Percentiles rank a stretch among this genome's conserved stretches.
Conservation (phyloP, 1,140 invertebrate species). For the Probaryconus sp. region DNA sequence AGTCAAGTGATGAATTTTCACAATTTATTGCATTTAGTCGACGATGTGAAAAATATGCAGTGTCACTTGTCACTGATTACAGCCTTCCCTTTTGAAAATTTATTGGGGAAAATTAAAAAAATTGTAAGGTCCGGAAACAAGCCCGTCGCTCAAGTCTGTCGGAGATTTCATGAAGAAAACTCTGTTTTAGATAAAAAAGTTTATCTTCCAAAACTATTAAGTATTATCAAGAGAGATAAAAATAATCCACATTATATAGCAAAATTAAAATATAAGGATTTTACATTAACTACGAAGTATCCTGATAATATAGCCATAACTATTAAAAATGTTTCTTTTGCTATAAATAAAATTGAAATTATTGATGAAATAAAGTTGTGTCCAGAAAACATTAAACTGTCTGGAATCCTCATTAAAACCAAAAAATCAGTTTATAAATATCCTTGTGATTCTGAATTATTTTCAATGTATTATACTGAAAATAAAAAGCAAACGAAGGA, state of each 20-base stretch:
- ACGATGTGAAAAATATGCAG: constrained; percentile 9
- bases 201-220: neutral
- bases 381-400: too few species aligned
- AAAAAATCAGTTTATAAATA: too few species aligned
- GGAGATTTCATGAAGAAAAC: neutral
- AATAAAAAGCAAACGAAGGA: too few species aligned
- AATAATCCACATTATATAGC: neutral
- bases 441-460: too few species aligned
- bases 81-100: constrained; percentile 22
- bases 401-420: too few species aligned
- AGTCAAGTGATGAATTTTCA: too few species aligned
- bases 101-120: constrained; percentile 18
- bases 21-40: constrained; percentile 7
- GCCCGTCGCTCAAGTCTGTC: constrained; percentile 1
- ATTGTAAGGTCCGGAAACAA: neutral
- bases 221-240: neutral
- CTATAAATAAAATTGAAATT: too few species aligned
- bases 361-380: too few species aligned
- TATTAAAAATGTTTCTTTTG: neutral
- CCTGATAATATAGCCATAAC: neutral
- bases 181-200: neutral
- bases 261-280: constrained; percentile 4
- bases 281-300: neutral
- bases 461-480: too few species aligned
- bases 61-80: constrained; percentile 3